Conservation (phyloP, 1,140 invertebrate genomes). For the Drosophila ambigua region DNA sequence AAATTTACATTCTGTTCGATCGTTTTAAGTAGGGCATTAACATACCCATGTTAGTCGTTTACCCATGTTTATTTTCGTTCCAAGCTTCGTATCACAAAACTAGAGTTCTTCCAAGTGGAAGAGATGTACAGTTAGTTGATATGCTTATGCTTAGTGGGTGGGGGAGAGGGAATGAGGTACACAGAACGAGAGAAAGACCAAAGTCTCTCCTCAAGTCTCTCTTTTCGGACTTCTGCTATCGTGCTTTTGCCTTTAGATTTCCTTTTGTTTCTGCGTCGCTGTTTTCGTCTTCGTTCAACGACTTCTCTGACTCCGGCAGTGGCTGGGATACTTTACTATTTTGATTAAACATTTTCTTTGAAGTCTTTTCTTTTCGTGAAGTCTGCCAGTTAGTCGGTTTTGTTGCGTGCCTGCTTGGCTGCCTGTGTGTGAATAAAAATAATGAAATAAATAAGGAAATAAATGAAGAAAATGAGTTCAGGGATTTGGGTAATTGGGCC, state of each 20-base stretch:
- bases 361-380: conserved; percentile 10
- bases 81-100: too few relatives aligned
- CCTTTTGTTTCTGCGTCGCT: conserved; percentile 25
- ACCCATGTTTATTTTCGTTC: too few relatives aligned
- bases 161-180: too few relatives aligned
- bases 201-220: conserved; percentile 1
- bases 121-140: neutral
- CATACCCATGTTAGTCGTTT: too few relatives aligned
- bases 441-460: conserved; percentile 31
- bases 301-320: conserved; percentile 32
- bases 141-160: neutral
- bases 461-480: conserved; percentile 47
- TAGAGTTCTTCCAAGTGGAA: too few relatives aligned
- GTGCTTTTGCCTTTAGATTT: conserved; percentile 3
- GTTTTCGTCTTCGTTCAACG: conserved; percentile 36
- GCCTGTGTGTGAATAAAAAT: conserved; percentile 15
- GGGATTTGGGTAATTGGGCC: conserved; percentile 49
- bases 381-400: conserved; percentile 33
- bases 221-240: conserved; percentile 32
- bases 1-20: too few relatives aligned
- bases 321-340: conserved; percentile 42
- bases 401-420: neutral
- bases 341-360: conserved; percentile 54
- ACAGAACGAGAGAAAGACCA: too few relatives aligned
- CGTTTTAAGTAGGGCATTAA: too few relatives aligned